phyloP scores from a whole-genome alignment of 2,797 vertebrate species.

The Gymnoscopelus braueri region DNA sequence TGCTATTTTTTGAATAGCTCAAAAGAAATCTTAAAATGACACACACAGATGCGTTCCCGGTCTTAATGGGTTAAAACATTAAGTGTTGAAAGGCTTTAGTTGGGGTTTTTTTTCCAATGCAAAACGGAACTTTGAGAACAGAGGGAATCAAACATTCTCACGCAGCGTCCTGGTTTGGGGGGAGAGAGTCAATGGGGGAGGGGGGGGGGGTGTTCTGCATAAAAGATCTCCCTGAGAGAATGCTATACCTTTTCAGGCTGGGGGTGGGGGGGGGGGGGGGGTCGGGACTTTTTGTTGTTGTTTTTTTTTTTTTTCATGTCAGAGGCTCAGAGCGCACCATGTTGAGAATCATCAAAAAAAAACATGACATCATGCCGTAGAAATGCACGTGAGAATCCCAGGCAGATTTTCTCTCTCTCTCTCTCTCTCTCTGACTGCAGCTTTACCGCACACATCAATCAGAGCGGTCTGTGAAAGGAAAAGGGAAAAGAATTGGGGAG shows the following conservation, averaged over 20 bases:
- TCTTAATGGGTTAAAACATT: too few relatives aligned
- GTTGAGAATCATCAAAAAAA: constrained; percentile 44
- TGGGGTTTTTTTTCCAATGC: too few relatives aligned
- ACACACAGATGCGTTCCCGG: too few relatives aligned
- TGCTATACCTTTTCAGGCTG: constrained; percentile 46
- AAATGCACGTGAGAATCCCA: constrained; percentile 52
- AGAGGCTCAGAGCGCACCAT: constrained; percentile 33
- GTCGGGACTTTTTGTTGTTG: too few relatives aligned
- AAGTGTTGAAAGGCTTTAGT: too few relatives aligned
- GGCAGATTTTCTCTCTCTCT: not conserved
- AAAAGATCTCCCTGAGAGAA: constrained; percentile 52
- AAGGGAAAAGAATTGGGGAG: constrained; percentile 40
- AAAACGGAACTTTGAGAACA: constrained; percentile 58
- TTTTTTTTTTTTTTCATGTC: constrained; percentile 59
- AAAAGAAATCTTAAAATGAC: too few relatives aligned
- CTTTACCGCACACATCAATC: constrained; percentile 65
- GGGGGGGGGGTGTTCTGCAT: constrained; percentile 34
- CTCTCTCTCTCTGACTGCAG: constrained; percentile 44
- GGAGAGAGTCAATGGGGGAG: constrained; percentile 17
- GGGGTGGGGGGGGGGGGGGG: not conserved
- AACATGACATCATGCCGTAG: constrained; percentile 69
- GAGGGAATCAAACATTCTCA: constrained; percentile 55
- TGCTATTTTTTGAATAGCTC: too few relatives aligned
- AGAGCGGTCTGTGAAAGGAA: constrained; percentile 48
- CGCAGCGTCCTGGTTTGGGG: constrained; percentile 39